phyloP scores from a whole-genome alignment of 2,113 vertebrate genomes.

The Nipponia nippon region DNA sequence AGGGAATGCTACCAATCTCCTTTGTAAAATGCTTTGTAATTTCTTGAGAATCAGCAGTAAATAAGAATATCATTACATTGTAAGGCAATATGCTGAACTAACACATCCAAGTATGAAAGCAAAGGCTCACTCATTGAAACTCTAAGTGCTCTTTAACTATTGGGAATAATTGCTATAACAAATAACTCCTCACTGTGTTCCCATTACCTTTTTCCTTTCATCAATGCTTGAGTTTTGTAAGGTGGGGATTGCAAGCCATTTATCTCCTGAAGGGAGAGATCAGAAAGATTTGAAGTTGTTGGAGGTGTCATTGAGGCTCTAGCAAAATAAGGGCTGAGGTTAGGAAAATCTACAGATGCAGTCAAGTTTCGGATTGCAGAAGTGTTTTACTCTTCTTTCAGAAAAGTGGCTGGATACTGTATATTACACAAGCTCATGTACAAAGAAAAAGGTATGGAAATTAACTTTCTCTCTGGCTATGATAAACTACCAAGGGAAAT shows the following conservation, averaged over 20 bases:
- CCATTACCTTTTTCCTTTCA: neutral
- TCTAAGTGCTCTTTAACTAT: neutral
- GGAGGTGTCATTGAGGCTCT: neutral
- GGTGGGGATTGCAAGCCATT: neutral
- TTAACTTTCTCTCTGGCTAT: slow-evolving; percentile 52
- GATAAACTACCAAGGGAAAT: slow-evolving; percentile 55
- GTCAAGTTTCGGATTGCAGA: neutral
- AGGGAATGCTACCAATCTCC: neutral
- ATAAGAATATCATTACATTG: neutral
- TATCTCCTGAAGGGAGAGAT: neutral
- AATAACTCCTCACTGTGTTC: neutral
- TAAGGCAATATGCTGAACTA: neutral
- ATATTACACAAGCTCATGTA: neutral
- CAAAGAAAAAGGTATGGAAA: slow-evolving; percentile 54
- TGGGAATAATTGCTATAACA: neutral
- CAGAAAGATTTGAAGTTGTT: slow-evolving; percentile 14
- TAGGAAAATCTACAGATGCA: neutral
- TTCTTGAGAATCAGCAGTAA: neutral
- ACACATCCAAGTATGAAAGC: neutral
- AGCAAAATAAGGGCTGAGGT: slow-evolving; percentile 5
- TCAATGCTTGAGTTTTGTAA: neutral
- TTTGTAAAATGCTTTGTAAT: neutral
- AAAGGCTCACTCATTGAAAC: neutral
- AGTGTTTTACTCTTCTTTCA: neutral
- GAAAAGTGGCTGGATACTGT: slow-evolving; percentile 7